Base-by-base conservation (phyloP, 1,140 invertebrate species). In the Drosophila elegans region DNA sequence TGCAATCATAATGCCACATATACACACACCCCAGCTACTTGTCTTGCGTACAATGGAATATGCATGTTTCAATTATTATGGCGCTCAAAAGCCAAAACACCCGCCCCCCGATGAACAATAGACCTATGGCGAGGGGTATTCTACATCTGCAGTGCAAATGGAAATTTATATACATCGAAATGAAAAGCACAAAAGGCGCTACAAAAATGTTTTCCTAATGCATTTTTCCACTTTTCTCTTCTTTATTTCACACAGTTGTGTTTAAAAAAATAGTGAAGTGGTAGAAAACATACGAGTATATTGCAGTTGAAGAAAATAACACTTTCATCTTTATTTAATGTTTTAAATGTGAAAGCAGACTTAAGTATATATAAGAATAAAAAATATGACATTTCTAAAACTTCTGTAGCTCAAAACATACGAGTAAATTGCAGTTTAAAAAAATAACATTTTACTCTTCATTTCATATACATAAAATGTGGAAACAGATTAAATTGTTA, bases 61-160 rank as follows among this genome's bases (percentile, higher is more conserved):
- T 78, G 74, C 63, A 77, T 77, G 74, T 78, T 78, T 78, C 74
- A 78, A 78, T 71, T 78, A 78, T 77, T 78, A 78, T 77, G 74
- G 55, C 74, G 74, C 64, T 78, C 74, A 52, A 68, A 76, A 76
- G 55, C 61, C 53, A 56, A 57, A 57, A 45, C 72, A 38, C 49
- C 56, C 51, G 39, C 41, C 56, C 16, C 34, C 42, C 63, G 52
- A 68, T 39, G 64, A 78, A 78, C 74, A 78, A 78, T 78, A 38
- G 64, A 53, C 38, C n/a, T 25, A 13, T 29, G 52, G 44, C 29
- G 39, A 41, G 25, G 59, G 42, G 52, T 7, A 21, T 71, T 48
- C 52, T 49, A 49, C 68, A 57, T 62, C 38, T 74, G 71, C 61
- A 67, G 72, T 67, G 73, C 72, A 76, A 76, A 76, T 76, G 73